phyloP scores from a whole-genome alignment of 1,140 invertebrate species.

The Glossosoma conforme region DNA sequence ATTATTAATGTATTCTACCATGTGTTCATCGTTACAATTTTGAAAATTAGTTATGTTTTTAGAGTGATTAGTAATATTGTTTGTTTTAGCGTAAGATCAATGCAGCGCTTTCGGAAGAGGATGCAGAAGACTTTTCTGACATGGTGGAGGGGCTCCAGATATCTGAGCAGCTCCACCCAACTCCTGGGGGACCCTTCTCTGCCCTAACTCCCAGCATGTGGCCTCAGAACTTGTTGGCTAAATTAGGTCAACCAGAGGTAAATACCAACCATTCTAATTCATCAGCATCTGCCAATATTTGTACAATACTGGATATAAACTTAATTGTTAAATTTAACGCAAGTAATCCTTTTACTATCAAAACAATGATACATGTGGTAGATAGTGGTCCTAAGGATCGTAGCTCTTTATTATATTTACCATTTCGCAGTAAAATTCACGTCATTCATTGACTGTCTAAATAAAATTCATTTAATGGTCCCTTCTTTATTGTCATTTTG shows the following conservation, averaged over 20 bases:
- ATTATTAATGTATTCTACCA: not conserved
- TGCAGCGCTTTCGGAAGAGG: constrained; percentile 76
- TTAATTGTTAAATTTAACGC: no score
- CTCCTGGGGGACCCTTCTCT: constrained; percentile 77
- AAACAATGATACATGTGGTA: no score
- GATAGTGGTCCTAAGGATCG: no score
- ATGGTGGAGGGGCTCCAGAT: constrained; percentile 60
- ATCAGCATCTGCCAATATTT: no score
- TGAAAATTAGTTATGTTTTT: constrained; percentile 3
- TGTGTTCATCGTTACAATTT: not conserved
- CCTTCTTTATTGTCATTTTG: no score
- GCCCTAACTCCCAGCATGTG: constrained; percentile 94
- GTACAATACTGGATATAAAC: no score
- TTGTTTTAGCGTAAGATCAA: constrained; percentile 65
- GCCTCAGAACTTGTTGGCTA: constrained; percentile 88
- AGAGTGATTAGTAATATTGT: constrained; percentile 7
- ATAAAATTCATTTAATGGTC: no score
- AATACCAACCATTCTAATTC: not conserved
- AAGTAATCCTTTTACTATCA: no score
- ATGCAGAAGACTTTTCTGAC: constrained; percentile 61
- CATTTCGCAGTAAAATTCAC: no score
- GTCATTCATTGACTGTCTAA: no score
- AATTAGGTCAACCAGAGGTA: constrained; percentile 67
- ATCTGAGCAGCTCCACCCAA: constrained; percentile 62
- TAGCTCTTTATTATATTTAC: no score